Evolutionary conservation across 2,797 vertebrate species (phyloP), one percentile per base, ranked within the genome.

Genomic region (Phoxinus dragarum): DNA sequence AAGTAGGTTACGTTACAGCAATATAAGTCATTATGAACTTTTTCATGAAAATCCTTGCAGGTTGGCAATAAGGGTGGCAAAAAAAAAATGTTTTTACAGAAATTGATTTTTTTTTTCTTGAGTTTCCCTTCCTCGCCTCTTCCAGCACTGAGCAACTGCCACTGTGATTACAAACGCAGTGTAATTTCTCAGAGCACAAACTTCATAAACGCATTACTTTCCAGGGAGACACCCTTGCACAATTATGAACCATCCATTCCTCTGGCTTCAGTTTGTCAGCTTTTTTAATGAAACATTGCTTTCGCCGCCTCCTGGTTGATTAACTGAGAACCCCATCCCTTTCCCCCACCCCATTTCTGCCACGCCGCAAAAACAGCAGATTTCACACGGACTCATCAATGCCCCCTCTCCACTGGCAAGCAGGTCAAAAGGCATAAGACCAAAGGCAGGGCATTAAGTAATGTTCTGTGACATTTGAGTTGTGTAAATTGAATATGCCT

Each of bases 391-490:
- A 78, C 21, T 81, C 54, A 49, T 68, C 66, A 67, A 80, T 66
- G 38, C n/a, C 23, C 21, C 36, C 68, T 82, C 38, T 47, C 38
- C 34, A 40, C 34, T 66, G 27, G 34, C 21, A 79, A 42, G 23
- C 66, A 27, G 85, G 80, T 86, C 82, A 86, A 82, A 87, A 82
- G 56, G 5, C 78, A 69, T 6, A 52, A 84, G 85, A 44, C 71
- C 83, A 86, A 87, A 89, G 40, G 56, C 80, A 42, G 59, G 66
- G 84, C 49, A 88, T 80, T 71, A 91, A 88, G 85, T 83, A 88
- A 82, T 87, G 82, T 86, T 80, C 81, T 77, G 76, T 92, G 88
- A 88, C 89, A 92, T 92, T 93, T 93, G 75, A 86, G 75, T 89
- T 76, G 47, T 86, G 86, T 47, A 90, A 69, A 89, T 91, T 88